Conservation (phyloP, 53 echinoderm and acorn worm genomes). For the Zoroaster sp. region DNA sequence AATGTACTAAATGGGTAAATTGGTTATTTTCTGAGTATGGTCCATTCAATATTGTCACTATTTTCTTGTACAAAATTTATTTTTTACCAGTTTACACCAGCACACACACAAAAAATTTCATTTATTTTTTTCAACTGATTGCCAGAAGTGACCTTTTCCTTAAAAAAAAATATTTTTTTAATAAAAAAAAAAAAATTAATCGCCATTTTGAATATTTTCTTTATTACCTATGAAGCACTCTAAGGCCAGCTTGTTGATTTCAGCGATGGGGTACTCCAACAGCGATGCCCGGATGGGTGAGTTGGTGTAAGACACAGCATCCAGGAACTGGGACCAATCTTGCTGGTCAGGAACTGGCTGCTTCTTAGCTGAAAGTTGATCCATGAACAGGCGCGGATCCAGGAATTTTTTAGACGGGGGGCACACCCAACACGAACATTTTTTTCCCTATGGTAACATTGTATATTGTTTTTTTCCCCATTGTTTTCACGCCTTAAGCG, state of each 20-base stretch:
- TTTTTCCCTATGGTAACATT: too few species aligned
- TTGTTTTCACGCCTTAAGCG: too few species aligned
- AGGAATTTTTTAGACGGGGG: too few species aligned
- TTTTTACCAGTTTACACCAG: not conserved
- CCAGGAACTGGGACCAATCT: constrained; percentile 22
- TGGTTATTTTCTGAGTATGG: too few species aligned
- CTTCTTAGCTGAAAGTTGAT: constrained; percentile 65
- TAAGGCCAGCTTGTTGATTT: constrained; percentile 75
- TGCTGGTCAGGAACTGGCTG: constrained; percentile 35
- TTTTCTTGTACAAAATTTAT: not conserved
- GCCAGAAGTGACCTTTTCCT: too few species aligned
- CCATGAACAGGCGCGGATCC: too few species aligned
- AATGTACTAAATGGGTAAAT: too few species aligned
- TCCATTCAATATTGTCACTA: not conserved
- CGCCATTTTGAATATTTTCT: not conserved
- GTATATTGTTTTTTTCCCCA: too few species aligned
- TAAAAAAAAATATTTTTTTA: too few species aligned
- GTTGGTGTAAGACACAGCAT: constrained; percentile 68
- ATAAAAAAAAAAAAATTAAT: too few species aligned
- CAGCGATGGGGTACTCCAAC: constrained; percentile 32
- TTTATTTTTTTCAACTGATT: too few species aligned
- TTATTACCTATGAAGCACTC: constrained; percentile 86
- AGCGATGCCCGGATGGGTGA: constrained; percentile 77
- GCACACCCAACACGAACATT: too few species aligned
- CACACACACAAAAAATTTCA: not conserved